Evolutionary conservation across 1,140 invertebrate genomes (phyloP), one percentile per base, ranked within the genome.

Genomic region (Akabosia matsudoensis): DNA sequence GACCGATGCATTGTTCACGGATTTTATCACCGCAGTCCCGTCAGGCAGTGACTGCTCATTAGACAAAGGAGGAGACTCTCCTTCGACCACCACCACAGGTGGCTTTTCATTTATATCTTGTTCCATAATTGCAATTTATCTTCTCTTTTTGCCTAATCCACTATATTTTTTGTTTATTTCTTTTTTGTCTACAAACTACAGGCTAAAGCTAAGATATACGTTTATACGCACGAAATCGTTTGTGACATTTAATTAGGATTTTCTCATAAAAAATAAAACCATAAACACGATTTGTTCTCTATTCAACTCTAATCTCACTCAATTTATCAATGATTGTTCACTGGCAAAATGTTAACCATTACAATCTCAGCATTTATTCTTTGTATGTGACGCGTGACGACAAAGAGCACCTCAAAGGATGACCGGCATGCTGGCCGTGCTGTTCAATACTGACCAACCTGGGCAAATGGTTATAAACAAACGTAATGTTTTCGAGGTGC

Each of bases 381-480:
- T 13, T n/a, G 4, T 61, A 61, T 61, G 18, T 45, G 37, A 45
- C 37, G 37, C 37, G 37, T 45, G 37, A 45, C 37, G 24, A 61
- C 54, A 22, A 67, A 4, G 28, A 67, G 61, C 7, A 31, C 61
- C n/a, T 13, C 28, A 30, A 30, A 67, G 3, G 24, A 67, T 31
- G 61, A 67, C 61, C 61, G 61, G 61, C 61, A 30, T 67, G 61
- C 22, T 28, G 3, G 61, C 61, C 61, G 61, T 30, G 22, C 61
- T 30, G 28, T 67, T 67, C 61, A 67, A 67, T 67, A 67, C 61
- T 67, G 37, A 67, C 61, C 22, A n/a, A 28, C 61, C 61, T 67
- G 61, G 31, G 7, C 37, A 45, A 7, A 45, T 45, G 7, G 37
- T 45, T 45, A 18, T 45, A 45, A 10, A 7, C 7, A 10, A 45